Evolutionary conservation across 2,888 invertebrate species (phyloP).

Genomic region (Capitulum mitella): DNA sequence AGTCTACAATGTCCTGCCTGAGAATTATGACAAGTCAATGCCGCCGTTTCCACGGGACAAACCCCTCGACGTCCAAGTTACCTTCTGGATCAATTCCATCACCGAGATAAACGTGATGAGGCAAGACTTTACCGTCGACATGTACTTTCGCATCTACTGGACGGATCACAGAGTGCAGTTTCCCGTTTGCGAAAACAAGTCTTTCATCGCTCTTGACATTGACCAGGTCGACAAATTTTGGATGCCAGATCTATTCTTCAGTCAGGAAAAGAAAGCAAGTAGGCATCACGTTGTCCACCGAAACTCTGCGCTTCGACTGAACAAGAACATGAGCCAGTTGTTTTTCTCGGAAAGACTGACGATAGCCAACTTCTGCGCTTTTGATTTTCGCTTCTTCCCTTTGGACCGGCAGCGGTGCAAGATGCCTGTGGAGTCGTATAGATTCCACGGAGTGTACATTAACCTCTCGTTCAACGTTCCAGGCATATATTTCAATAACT

Average conservation of each 20-base stretch:
- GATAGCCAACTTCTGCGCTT: background rate
- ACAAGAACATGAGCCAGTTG: background rate
- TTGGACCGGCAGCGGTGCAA: background rate
- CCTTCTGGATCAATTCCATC: background rate
- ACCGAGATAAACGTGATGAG: background rate
- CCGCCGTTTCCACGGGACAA: background rate
- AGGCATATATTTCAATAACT: background rate
- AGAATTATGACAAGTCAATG: background rate
- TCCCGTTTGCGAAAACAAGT: background rate
- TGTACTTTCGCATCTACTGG: background rate
- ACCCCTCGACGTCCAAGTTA: background rate
- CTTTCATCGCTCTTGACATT: background rate
- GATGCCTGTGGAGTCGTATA: background rate
- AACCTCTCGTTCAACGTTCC: background rate
- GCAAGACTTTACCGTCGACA: background rate
- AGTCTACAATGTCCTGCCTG: background rate
- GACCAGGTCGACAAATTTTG: background rate
- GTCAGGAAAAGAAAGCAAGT: background rate
- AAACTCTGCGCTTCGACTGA: background rate
- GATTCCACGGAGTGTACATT: background rate
- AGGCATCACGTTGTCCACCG: background rate
- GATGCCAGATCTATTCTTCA: background rate
- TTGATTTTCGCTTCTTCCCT: background rate
- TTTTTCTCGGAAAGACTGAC: background rate
- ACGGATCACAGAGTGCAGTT: background rate